Evolutionary conservation across 2,113 vertebrate genomes (phyloP).

Genomic region (Anser cygnoides): DNA sequence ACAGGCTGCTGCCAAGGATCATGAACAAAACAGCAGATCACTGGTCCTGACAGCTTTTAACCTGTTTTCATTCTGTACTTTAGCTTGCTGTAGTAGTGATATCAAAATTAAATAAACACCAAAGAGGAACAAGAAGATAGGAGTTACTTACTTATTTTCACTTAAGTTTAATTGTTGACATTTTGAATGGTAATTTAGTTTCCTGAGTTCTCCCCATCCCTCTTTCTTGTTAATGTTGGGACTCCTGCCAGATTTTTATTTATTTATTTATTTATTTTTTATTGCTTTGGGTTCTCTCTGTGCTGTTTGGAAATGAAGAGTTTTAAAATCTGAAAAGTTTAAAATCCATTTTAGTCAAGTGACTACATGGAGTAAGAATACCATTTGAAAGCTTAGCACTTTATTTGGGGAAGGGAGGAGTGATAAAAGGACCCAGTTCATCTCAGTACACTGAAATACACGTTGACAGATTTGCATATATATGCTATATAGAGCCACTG

Average conservation of each 20-base stretch:
- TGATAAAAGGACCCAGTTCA: neutral
- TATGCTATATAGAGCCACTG: neutral
- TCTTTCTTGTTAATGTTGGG: neutral
- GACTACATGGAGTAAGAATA: neutral
- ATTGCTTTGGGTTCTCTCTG: neutral
- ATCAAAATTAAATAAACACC: conserved; percentile 37
- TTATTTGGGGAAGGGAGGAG: neutral
- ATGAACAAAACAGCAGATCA: neutral
- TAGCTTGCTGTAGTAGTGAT: neutral
- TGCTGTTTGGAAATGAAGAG: conserved; percentile 16
- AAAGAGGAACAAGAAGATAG: neutral
- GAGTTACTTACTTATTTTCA: conserved; percentile 38
- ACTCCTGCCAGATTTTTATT: neutral
- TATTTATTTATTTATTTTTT: neutral
- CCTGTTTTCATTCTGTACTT: neutral
- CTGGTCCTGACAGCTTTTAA: neutral
- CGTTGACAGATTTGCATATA: neutral
- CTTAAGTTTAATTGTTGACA: conserved; percentile 59
- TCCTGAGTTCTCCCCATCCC: neutral
- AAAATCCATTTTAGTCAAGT: conserved; percentile 29
- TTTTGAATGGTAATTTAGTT: conserved; percentile 16
- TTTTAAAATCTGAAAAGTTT: conserved; percentile 41
- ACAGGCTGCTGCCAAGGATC: fast-evolving
- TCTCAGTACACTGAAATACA: neutral
- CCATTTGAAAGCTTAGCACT: conserved; percentile 30